These are phyloP conservation scores for Sparus aurata DNA, from an alignment of 2,797 vertebrate species.

Conservation along the genomic window DNA sequence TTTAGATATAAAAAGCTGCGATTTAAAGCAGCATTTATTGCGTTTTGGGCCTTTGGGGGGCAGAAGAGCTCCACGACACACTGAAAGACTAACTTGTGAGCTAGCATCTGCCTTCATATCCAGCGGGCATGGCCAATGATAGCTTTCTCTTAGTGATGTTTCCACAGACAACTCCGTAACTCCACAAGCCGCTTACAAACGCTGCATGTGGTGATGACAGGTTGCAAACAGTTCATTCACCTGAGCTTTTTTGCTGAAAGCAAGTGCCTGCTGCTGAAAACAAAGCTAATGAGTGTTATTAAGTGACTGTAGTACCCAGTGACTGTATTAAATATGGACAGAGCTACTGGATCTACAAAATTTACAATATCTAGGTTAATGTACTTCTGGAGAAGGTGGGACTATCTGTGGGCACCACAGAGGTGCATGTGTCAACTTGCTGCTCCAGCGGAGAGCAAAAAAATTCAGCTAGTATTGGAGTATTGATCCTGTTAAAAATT, in stretches of 20 bases:
- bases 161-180: not conserved
- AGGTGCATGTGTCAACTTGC: too few relatives aligned
- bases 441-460: too few relatives aligned
- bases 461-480: too few relatives aligned
- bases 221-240: not conserved
- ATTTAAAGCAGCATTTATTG: constrained; percentile 60
- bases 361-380: too few relatives aligned
- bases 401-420: too few relatives aligned
- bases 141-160: constrained; percentile 1
- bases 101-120: not conserved
- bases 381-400: too few relatives aligned
- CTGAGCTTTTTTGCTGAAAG: not conserved
- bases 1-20: constrained; percentile 80
- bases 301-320: not conserved
- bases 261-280: not conserved
- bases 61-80: constrained; percentile 1
- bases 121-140: not conserved
- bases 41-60: not conserved
- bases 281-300: not conserved
- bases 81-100: not conserved
- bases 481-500: too few relatives aligned
- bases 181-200: not conserved
- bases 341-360: too few relatives aligned
- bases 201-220: not conserved
- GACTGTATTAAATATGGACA: too few relatives aligned